Conservation (phyloP, 2,888 invertebrate species). For the Platypus cylindrus region DNA sequence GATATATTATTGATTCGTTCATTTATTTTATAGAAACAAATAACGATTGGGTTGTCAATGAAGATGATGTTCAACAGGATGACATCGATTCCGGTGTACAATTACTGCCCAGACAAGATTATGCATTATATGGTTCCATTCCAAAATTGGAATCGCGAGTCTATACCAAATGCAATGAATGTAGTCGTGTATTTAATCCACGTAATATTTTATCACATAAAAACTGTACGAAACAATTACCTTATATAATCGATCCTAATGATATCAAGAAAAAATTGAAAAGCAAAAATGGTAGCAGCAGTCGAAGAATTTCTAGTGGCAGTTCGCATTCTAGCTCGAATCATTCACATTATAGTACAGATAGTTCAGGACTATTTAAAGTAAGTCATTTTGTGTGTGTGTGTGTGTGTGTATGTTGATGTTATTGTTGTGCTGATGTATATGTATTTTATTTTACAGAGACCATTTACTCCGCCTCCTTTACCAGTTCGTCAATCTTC, state of each 20-base stretch:
- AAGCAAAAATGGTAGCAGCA: slow-evolving; percentile 17
- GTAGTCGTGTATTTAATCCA: slow-evolving; percentile 26
- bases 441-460: slow-evolving; percentile 12
- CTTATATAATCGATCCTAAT: slow-evolving; percentile 18
- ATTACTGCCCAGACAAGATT: slow-evolving; percentile 29
- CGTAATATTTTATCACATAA: slow-evolving; percentile 20
- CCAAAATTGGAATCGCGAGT: slow-evolving; percentile 30
- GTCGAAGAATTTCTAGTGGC: slow-evolving; percentile 4
- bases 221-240: slow-evolving; percentile 21
- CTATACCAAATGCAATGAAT: slow-evolving; percentile 29
- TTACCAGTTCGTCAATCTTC: slow-evolving; percentile 9
- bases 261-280: slow-evolving; percentile 27
- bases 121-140: slow-evolving; percentile 28
- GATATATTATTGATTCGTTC: no score
- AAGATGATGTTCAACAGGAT: no score
- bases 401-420: slow-evolving; percentile 2
- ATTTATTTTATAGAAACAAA: no score
- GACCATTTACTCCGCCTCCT: slow-evolving; percentile 18
- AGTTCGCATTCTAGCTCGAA: slow-evolving; percentile 1
- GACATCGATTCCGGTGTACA: slow-evolving; percentile 18
- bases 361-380: slow-evolving; percentile 17
- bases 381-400: no score
- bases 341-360: not conserved
- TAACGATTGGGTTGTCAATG: no score
- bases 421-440: not conserved